Base-by-base conservation (phyloP, 2,113 vertebrate species). In the Indri indri region DNA sequence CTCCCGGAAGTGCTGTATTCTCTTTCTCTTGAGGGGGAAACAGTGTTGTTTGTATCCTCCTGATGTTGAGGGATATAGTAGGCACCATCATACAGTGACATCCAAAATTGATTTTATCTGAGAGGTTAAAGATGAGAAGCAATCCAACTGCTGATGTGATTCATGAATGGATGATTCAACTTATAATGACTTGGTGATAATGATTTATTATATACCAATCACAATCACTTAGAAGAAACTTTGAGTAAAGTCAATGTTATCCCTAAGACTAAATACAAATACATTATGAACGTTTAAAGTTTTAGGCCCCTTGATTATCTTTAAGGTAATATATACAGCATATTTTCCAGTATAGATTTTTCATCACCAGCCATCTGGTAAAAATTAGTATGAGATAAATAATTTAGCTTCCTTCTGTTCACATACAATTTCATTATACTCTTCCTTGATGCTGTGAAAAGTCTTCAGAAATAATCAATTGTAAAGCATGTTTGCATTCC, bases 331-430 rank as follows among this genome's bases (percentile, higher is more conserved):
- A 68, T 77, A 92, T 71, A 92, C 40, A 74, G 40, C 50, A 40
- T 22, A 84, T 77, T 97, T 86, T 27, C 80, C 40, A n/a, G 25
- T 90, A 66, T 95, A 95, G 97, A 91, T 91, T 97, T 97, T 95
- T 96, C 79, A 85, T 96, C 88, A 77, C 54, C 73, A 97, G 82
- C 91, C 96, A 93, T 96, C 92, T 98, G 96, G 65, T 96, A 96
- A 92, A 97, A 97, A 97, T 98, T 96, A 97, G 88, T 91, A 83
- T 87, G 97, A 91, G 65, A 96, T 96, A 97, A 97, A 97, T 98
- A 94, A 97, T 97, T 97, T 97, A 95, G 85, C 63, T 97, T 91
- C 96, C 80, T 97, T 97, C 97, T 97, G 85, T 94, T 97, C 88
- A 85, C 61, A 96, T 96, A 76, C 42, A 88, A 47, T 97, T 97